Evolutionary conservation across 2,797 vertebrate species (phyloP), one percentile per base, ranked within the genome.

Genomic region (Glossophaga mutica): DNA sequence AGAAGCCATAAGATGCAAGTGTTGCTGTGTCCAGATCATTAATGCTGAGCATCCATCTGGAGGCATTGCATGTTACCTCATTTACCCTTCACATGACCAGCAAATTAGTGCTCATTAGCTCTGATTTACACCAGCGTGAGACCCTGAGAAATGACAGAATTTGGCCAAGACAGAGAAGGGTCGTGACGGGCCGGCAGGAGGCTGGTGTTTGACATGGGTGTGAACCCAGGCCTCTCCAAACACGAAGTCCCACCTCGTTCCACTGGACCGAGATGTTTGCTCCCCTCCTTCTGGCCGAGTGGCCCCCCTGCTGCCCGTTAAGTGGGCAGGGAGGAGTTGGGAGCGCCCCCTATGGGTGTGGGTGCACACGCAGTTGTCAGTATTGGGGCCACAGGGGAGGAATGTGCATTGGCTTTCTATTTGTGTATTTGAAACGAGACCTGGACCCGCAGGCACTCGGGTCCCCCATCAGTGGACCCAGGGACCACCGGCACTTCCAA

Each of bases 401-500:
- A 4, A 55, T 39, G 29, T 19, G 15, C 7, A 6, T n/a, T 42
- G 26, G 48, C 29, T 12, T 11, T 19, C 19, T 50, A 22, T 81
- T 62, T 48, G 44, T 29, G 18, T 50, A 1, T 93, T 39, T 78
- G 62, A 44, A 81, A 44, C 0, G 7, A 79, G 65, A 42, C 37
- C 52, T 15, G n/a, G 39, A 26, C 70, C 76, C 9, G 3, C 3
- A 1, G 55, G 6, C 24, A 26, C 44, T 8, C 0, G 4, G 48
- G 10, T 2, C 15, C n/a, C 3, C 0, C 26, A 0, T 42, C 32
- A 1, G 73, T 26, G 65, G 57, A 34, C 24, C 14, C 5, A 1
- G 55, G n/a, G 21, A 46, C 42, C 29, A 3, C 2, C 0, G 0
- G 34, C 29, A 9, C 11, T 22, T 62, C 26, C 73, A 37, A 12